phyloP scores from a whole-genome alignment of 2,888 invertebrate genomes.

The Aradus depressus region DNA sequence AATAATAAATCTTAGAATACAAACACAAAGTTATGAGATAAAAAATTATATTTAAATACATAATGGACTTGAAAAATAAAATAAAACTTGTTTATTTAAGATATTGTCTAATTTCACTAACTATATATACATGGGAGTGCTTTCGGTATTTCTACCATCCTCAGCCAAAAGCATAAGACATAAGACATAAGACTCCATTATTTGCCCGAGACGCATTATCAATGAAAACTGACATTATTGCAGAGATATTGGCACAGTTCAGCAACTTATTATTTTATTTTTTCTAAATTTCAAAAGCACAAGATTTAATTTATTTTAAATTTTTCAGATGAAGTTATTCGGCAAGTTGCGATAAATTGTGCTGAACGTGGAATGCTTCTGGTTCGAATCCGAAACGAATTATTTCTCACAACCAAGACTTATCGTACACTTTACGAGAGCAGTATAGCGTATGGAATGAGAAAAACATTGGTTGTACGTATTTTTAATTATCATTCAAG shows the following conservation, averaged over 20 bases:
- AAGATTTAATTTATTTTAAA: constrained; percentile 22
- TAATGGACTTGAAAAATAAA: too few species aligned
- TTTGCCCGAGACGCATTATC: not conserved
- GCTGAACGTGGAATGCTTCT: constrained; percentile 90
- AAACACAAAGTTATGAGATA: too few species aligned
- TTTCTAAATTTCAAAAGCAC: not conserved
- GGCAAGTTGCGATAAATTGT: constrained; percentile 96
- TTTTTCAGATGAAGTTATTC: constrained; percentile 57
- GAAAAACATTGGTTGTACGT: constrained; percentile 81
- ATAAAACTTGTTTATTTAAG: too few species aligned
- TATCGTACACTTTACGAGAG: constrained; percentile 95
- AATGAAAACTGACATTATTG: too few species aligned
- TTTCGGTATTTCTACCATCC: too few species aligned
- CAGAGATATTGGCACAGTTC: not conserved
- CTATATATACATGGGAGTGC: too few species aligned
- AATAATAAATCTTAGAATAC: too few species aligned
- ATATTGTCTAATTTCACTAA: too few species aligned
- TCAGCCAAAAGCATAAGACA: too few species aligned
- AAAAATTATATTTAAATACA: too few species aligned
- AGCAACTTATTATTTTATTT: not conserved
- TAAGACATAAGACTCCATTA: not conserved
- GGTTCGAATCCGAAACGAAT: constrained; percentile 86
- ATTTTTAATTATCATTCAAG: not conserved
- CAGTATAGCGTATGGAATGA: constrained; percentile 93
- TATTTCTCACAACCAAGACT: constrained; percentile 91